Base-by-base conservation (phyloP, 2,888 invertebrate genomes). In the Eugnorisma glareosa region DNA sequence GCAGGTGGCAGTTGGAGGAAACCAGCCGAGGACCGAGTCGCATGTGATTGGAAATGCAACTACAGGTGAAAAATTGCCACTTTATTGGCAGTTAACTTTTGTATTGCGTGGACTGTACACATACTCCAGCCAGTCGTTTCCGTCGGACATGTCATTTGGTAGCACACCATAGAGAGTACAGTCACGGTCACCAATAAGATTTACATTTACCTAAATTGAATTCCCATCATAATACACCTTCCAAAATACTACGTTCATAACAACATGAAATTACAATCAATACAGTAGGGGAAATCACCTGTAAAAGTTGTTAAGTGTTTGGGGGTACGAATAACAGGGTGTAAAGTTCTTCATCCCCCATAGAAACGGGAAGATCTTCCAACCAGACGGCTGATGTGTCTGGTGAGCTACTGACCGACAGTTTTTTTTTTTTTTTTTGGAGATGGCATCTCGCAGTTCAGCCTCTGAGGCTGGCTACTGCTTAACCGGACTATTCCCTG, bases 71-170 rank as follows among this genome's bases (percentile, higher is more conserved):
- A 24, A 24, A 24, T 24, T 0, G 3, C 1, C 24, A 51, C 10
- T 51, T 24, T 51, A 1, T 24, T 28, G 1, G 18, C 18, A 7
- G 15, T 15, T 59, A 37, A 35, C 21, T 13, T 13, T 48, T 28
- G 8, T 28, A 0, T 40, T 51, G 24, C 21, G 24, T 8, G 10
- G 0, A 59, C 57, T 35, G 43, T 78, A 78, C 75, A 63, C 11
- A 10, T 18, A 11, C 18, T 31, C 28, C 48, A 43, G 37, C 28
- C 48, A 43, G 37, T 51, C 28, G n/a, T 77, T 59, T 76, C 76
- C 64, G 68, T 66, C 31, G 51, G n/a, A 2, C 24, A 66, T 48
- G 31, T 68, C 57, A 59, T 57, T 48, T 18, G 37, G 40, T 59
- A 51, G 40, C n/a, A 54, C 21, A 63, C 43, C 67, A 54, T 63